phyloP scores from a whole-genome alignment of 2,888 invertebrate species.

The Halocaridina rubra region DNA sequence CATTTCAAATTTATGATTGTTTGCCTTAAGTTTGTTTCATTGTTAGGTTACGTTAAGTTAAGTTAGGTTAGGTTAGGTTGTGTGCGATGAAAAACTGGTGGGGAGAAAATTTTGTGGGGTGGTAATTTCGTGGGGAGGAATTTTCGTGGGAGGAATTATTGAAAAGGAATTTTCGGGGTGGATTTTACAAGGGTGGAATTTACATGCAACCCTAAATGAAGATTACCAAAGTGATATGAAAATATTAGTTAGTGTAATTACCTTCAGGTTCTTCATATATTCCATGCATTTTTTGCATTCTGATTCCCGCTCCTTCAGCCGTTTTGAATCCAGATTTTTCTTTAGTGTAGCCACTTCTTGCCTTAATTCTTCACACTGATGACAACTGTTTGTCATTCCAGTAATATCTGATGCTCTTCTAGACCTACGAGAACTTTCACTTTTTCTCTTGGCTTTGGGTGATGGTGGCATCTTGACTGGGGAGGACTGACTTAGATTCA shows the following conservation, averaged over 20 bases:
- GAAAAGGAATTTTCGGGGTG: no score
- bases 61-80: no score
- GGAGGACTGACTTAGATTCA: conserved; percentile 4
- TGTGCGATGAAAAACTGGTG: no score
- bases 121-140: no score
- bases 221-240: no score
- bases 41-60: no score
- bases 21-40: no score
- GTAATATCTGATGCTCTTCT: conserved; percentile 62
- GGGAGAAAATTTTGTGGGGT: no score
- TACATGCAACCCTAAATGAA: no score
- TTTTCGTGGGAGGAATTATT: no score
- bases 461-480: conserved; percentile 50
- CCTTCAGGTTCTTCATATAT: conserved; percentile 47
- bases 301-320: conserved; percentile 33
- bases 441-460: conserved; percentile 46
- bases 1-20: no score
- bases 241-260: not conserved
- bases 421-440: conserved; percentile 33
- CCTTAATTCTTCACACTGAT: conserved; percentile 60
- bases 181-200: no score
- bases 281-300: conserved; percentile 53
- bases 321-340: conserved; percentile 28
- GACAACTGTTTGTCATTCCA: conserved; percentile 59
- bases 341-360: conserved; percentile 51